Evolutionary conservation across 2,888 invertebrate genomes (phyloP), one percentile per base, ranked within the genome.

Genomic region (Heteromurus nitidus): DNA sequence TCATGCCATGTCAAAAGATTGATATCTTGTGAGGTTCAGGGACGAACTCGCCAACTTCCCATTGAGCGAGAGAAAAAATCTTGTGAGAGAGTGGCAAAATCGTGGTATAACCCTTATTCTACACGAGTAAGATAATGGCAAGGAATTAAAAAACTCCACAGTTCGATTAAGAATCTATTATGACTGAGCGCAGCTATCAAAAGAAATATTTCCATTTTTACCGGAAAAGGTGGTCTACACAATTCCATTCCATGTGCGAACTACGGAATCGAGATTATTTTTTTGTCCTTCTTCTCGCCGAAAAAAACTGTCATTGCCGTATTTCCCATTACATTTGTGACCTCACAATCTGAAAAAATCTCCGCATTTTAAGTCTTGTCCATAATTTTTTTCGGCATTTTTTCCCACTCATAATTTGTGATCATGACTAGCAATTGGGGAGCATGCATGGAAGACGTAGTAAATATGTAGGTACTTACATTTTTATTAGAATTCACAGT

Each of bases 401-500:
- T 55, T 68, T 73, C 64, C 69, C 60, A 42, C 65, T 72, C 70
- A 30, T 70, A 70, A 65, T 79, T 24, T 26, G 26, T 76, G 76
- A 76, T 68, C 60, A 50, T 70, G 64, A 58, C 64, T 65, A 44
- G 53, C 26, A 70, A 79, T 72, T 72, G 50, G 70, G 77, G 62
- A 69, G 69, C 50, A 42, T 2, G 53, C 55, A 70, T 36, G 13
- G 68, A 76, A 36, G 26, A 62, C 3, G 36, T 62, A 62, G 50
- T 62, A 30, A 24, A 65, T 62, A 55, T 67, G 30, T 70, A 70
- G 36, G 13, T 62, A 36, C 31, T 64, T 24, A 36, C 67, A 58
- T 70, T 79, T 69, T 65, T 70, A 72, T 72, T 47, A 72, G 65
- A 67, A 58, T 72, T 80, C 72, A 72, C 55, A 72, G 65, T 67